Base-by-base conservation (phyloP, 2,113 vertebrate genomes). In the Petroica traversi region DNA sequence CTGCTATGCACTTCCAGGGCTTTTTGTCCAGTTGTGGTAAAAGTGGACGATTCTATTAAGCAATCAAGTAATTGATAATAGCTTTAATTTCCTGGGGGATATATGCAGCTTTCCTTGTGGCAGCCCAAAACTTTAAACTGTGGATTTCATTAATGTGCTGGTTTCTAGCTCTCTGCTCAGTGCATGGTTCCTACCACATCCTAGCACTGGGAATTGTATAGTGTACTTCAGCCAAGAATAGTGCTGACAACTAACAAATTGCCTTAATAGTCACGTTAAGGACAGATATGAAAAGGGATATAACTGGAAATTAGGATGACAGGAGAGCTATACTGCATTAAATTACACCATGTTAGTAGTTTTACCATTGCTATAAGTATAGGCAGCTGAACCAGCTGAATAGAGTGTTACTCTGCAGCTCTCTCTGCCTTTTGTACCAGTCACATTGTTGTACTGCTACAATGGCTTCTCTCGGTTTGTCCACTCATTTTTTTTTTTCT, bases 111-210 rank as follows among this genome's bases (percentile, higher is more conserved):
- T 68, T 96, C 43, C 52, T 43, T 69, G 45, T 71, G 77, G 78
- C 68, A 63, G 61, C 57, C 46, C 57, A 49, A 83, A 94, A 94
- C 63, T 95, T 95, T 40, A 83, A 86, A 80, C 40, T 92, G 57
- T 43, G 10, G 46, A 29, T 75, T 92, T 74, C 12, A 18, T 92
- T 96, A 94, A 75, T 91, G 96, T 97, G 31, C 80, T 92, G 33
- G 9, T 54, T 93, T 68, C 71, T 61, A 45, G 68, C 59, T 93
- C 66, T 80, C 17, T 58, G 24, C 87, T 52, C 76, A 41, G 28
- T 54, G 22, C 13, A 17, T 61, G 40, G 34, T 66, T 79, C 71
- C 19, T 54, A 23, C 24, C 34, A 54, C 61, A 69, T 38, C 51
- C 54, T 75, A 63, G 38, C 5, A 3, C 14, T 61, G 18, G 54